Base-by-base conservation (phyloP, 2,113 vertebrate genomes). In the Bubo bubo region DNA sequence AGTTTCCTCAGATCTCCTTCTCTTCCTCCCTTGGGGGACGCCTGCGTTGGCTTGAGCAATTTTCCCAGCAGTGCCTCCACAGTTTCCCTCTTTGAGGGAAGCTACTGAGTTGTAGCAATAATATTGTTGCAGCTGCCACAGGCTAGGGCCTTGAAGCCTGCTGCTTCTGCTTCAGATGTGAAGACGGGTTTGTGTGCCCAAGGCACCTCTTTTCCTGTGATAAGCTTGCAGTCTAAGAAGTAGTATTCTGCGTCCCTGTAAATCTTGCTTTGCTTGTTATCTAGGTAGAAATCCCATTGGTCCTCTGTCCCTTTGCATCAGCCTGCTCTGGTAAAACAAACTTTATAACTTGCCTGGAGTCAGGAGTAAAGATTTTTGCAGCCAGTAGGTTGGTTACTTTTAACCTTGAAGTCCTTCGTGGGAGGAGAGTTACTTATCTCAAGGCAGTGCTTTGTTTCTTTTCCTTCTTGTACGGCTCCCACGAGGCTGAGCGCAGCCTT, bases 51-150 rank as follows among this genome's bases (percentile, higher is more conserved):
- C 85, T 72, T 64, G 64, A 93, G 71, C 13, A 12, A 91, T 95
- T 96, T 96, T 95, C 90, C 93, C 95, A 96, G 87, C 95, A 91
- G 19, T 87, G 81, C 66, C 71, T 88, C 81, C 35, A 45, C 37
- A 56, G 63, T 82, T 95, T 70, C 71, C 66, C 13, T 72, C 79
- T 85, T 52, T 56, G 90, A 95, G 96, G 71, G 71, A 92, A 95
- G 63, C 75, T 83, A 49, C 75, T 37, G 62, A 83, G 58, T 34
- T 86, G 30, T 70, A 95, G 88, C 49, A 95, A 95, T 95, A 96
- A 97, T 96, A 92, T 95, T 97, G 91, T 95, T 96, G 91, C 95
- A 96, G 96, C 95, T 97, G 96, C 93, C 72, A 70, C 14, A 8
- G 90, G 88, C 93, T 88, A 52, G 62, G 90, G 74, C 82, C 94